Evolutionary conservation across 2,888 invertebrate genomes (phyloP).

Genomic region (Trachelus iudaicus): DNA sequence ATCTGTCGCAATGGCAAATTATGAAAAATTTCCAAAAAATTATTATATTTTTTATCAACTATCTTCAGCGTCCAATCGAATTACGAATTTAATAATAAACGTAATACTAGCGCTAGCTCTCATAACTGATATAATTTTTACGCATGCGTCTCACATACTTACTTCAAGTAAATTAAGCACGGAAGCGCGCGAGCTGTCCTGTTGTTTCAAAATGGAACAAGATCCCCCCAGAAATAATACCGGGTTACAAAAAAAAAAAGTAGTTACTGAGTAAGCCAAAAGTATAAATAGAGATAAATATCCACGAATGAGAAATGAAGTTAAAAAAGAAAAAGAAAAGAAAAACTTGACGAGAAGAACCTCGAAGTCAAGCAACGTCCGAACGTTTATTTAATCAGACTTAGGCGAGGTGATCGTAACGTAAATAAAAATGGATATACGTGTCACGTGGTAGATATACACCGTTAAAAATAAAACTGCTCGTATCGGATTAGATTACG

Average conservation of each 20-base stretch:
- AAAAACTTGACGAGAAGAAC: not conserved
- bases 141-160: not conserved
- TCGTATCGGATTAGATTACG: not conserved
- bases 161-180: not conserved
- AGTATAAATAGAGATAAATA: not conserved
- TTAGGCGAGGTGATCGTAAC: not conserved
- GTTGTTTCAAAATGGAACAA: not conserved
- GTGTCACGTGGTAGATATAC: not conserved
- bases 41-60: too few species aligned
- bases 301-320: not conserved
- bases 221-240: not conserved
- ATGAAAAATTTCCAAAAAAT: not conserved
- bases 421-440: not conserved
- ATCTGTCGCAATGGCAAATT: too few species aligned
- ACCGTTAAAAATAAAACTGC: not conserved
- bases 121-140: not conserved
- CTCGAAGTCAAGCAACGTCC: not conserved
- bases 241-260: not conserved
- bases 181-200: not conserved
- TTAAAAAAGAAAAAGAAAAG: not conserved
- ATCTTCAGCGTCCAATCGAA: not conserved
- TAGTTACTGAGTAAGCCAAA: not conserved
- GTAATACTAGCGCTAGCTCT: not conserved
- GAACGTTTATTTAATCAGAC: not conserved
- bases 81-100: not conserved